Evolutionary conservation across 1,140 invertebrate species (phyloP), one percentile per base, ranked within the genome.

Genomic region (Calephelis nemesis): DNA sequence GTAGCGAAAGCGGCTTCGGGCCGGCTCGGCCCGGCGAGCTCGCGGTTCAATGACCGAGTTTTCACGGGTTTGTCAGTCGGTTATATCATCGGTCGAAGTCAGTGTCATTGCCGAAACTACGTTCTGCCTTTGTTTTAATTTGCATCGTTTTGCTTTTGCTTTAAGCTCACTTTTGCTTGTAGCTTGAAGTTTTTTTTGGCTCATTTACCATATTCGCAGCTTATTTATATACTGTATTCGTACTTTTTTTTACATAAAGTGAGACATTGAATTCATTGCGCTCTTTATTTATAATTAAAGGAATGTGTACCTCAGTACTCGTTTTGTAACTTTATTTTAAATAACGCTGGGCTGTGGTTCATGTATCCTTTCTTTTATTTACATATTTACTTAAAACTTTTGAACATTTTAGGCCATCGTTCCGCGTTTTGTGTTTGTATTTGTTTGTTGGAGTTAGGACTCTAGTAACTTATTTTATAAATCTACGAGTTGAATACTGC

Each of bases 31-130:
- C 67, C 69, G 50, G 69, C 81, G 75, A 80, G 78, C 82, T 79
- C 75, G 79, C 81, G 84, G 92, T 88, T 92, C 89, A 91, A 92
- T 88, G 91, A 90, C 92, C 91, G 92, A 92, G 78, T 92, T 92
- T 92, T 91, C 88, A 88, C 86, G 88, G 84, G 90, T 92, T 92
- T 92, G 92, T 91, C 90, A 91, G 88, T 89, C 88, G 86, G 90
- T 92, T 92, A 92, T 92, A 92, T 92, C 92, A 92, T 85, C 90
- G 88, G 75, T 81, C 79, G 83, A 81, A 87, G 85, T 92, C 88
- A 91, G 88, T 92, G 91, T 92, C 91, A 92, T 91, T 92, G 92
- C 90, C 92, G 87, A 92, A 92, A 87, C 82, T 76, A 78, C 78
- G 73, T 74, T 62, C 50, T 65, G 62, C 68, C 67, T 65, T 72